Percentiles rank a stretch among this genome's conserved stretches.
Conservation (phyloP, 2,888 invertebrate genomes). For the Rutpela maculata region DNA sequence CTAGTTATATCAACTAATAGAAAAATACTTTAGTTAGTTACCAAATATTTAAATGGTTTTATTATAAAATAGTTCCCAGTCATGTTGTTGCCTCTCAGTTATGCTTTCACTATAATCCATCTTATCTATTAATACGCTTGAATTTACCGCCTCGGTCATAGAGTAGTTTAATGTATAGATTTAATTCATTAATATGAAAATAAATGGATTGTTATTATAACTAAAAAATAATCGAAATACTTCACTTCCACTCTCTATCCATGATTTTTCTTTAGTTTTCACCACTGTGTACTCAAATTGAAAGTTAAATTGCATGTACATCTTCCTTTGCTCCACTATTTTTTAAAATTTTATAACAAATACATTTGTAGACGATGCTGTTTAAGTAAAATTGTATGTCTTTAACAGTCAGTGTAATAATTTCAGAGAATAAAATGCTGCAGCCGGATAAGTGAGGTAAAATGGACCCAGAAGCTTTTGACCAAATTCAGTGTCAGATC, state of each 20-base stretch:
- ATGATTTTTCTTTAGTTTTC: background rate
- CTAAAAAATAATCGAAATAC: background rate
- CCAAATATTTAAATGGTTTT: background rate
- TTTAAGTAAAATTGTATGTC: too few relatives aligned
- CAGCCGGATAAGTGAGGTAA: too few relatives aligned
- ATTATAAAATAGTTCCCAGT: background rate
- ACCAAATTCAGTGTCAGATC: too few relatives aligned
- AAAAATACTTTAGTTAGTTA: too few relatives aligned
- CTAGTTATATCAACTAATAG: too few relatives aligned
- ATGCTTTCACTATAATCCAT: background rate
- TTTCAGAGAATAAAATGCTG: too few relatives aligned
- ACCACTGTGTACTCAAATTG: background rate
- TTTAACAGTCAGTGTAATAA: too few relatives aligned
- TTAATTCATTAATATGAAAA: background rate
- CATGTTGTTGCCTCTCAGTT: background rate
- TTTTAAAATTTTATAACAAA: too few relatives aligned
- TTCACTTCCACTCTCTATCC: background rate
- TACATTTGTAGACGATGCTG: too few relatives aligned
- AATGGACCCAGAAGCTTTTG: too few relatives aligned
- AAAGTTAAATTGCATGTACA: background rate
- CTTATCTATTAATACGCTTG: background rate
- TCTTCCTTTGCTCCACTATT: too few relatives aligned
- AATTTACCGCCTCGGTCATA: background rate
- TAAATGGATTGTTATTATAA: background rate
- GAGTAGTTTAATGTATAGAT: too few relatives aligned